Conservation (phyloP, 2,113 vertebrate genomes). For the Arvicanthis niloticus region DNA sequence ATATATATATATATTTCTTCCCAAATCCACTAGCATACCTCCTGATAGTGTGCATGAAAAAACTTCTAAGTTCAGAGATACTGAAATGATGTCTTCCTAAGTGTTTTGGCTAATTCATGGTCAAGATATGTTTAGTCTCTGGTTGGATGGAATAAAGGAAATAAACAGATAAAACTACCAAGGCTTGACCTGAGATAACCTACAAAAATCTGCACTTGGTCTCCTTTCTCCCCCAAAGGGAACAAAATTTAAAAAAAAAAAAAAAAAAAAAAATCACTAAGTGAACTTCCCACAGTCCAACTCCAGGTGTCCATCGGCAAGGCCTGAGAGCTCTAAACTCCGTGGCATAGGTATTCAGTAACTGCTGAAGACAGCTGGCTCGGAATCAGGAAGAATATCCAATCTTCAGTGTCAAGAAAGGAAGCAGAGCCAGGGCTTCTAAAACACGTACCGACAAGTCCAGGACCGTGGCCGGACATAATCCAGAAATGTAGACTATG, state of each 20-base stretch:
- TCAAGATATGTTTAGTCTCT: constrained; percentile 37
- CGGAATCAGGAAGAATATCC: constrained; percentile 75
- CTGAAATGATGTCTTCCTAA: constrained; percentile 62
- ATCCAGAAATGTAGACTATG: constrained; percentile 92
- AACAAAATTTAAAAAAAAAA: neutral
- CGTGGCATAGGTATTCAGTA: constrained; percentile 65
- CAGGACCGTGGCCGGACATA: constrained; percentile 94
- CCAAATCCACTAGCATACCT: constrained; percentile 51
- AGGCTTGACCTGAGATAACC: constrained; percentile 66
- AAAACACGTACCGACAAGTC: constrained; percentile 90
- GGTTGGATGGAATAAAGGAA: constrained; percentile 29
- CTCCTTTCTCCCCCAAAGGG: neutral
- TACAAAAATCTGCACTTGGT: constrained; percentile 53
- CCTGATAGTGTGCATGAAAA: constrained; percentile 18
- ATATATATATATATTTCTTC: constrained; percentile 10
- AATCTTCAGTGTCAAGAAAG: constrained; percentile 75
- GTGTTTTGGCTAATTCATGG: constrained; percentile 75
- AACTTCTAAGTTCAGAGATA: constrained; percentile 20
- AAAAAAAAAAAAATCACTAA: neutral
- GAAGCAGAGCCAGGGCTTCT: constrained; percentile 66
- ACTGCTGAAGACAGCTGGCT: constrained; percentile 72
- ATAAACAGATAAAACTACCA: constrained; percentile 65
- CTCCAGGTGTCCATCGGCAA: constrained; percentile 65
- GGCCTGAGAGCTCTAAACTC: constrained; percentile 68
- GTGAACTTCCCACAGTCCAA: constrained; percentile 69